phyloP scores from a whole-genome alignment of 2,797 vertebrate species.

The Oreochromis grahami region DNA sequence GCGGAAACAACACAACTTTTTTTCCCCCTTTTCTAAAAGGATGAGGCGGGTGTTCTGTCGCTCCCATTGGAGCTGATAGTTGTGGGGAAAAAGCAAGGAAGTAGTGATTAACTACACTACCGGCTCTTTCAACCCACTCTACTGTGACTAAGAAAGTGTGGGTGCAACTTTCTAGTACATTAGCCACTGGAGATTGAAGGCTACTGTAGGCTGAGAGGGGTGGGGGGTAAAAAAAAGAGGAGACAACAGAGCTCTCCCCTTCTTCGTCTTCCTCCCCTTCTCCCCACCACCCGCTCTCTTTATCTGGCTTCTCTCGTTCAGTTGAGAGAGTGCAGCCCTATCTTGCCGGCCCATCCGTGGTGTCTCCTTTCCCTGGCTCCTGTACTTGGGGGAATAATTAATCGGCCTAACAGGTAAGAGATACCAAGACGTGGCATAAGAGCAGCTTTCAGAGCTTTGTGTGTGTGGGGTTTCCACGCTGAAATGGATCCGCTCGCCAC shows the following conservation, averaged over 20 bases:
- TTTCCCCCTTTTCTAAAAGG: neutral
- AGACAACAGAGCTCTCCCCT: conserved; percentile 29
- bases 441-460: conserved; percentile 77
- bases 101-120: conserved; percentile 19
- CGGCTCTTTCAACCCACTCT: conserved; percentile 26
- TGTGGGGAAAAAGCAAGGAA: neutral
- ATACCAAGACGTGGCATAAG: conserved; percentile 73
- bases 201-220: conserved; percentile 15
- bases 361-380: conserved; percentile 77
- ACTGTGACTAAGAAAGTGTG: conserved; percentile 66
- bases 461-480: conserved; percentile 67
- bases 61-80: neutral
- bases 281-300: conserved; percentile 28
- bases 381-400: conserved; percentile 74
- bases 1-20: neutral
- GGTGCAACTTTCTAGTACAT: conserved; percentile 63
- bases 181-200: conserved; percentile 41
- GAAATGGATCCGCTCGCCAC: conserved; percentile 76
- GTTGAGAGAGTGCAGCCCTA: conserved; percentile 63
- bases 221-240: neutral
- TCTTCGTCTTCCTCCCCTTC: conserved; percentile 11
- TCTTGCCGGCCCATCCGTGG: conserved; percentile 71
- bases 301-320: conserved; percentile 51
- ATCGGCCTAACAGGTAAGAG: conserved; percentile 78
- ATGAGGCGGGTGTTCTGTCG: neutral